Evolutionary conservation across 2,113 vertebrate genomes (phyloP), one percentile per base, ranked within the genome.

Genomic region (Phycodurus eques): DNA sequence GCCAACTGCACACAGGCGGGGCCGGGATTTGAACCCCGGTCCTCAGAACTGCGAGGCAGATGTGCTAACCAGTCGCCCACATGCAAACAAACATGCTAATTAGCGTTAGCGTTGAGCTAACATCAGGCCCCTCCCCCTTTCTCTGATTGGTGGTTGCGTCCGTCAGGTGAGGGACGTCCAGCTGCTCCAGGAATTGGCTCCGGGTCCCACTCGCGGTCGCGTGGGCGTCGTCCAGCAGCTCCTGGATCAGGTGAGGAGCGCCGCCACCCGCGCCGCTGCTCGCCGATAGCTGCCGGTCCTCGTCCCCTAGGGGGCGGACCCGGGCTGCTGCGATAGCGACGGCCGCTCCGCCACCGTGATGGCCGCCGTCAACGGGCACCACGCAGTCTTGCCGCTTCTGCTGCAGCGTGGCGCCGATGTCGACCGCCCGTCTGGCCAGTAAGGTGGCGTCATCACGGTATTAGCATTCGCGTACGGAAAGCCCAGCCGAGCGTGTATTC

Each of bases 361-460:
- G 13, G 94, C 94, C 0, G 93, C 94, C 62, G 31, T 89, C 65
- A 94, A 93, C 11, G 86, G 86, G 33, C 94, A 92, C 33, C 70
- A 57, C 0, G 90, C 92, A 17, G 88, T 77, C 1, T 87, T 95
- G 74, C 92, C 93, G 11, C 80, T 95, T 35, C 88, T 96, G 0
- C 81, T 93, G 68, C 94, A 95, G 82, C 91, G 89, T 85, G 95
- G 94, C 3, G 94, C 93, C 0, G 79, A 94, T 10, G 39, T 90
- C 0, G 85, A 97, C 81, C 94, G 92, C 70, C 92, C 85, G 73
- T 94, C 94, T 13, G 94, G 95, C 72, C 86, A 0, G 93, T 96
- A 84, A 94, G 94, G 87, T 3, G 74, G 2, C 22, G 59, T 27
- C 59, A 14, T 51, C 49, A 14, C 5, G 3, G 12, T 5, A 13